Conservation (phyloP, 1,140 invertebrate genomes). For the Drosophila parvula region DNA sequence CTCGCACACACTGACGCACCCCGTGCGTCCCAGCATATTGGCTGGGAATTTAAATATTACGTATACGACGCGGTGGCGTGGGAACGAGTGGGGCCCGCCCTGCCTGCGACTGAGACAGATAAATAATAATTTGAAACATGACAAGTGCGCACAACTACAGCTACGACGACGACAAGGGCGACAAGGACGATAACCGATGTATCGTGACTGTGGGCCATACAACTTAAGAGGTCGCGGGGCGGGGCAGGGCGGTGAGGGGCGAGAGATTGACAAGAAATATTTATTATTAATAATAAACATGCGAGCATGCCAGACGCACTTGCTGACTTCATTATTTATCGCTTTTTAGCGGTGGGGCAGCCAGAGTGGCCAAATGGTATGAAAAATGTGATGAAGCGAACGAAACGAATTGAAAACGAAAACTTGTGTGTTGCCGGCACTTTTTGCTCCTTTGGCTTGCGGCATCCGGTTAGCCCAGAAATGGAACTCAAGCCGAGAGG, state of each 20-base stretch:
- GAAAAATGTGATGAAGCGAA: slow-evolving; percentile 52
- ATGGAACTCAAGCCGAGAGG: background rate
- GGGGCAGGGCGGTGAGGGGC: slow-evolving; percentile 3
- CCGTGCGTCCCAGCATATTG: slow-evolving; percentile 66
- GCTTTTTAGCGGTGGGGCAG: slow-evolving; percentile 61
- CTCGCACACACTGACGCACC: slow-evolving; percentile 44
- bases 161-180: slow-evolving; percentile 14
- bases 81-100: too few relatives aligned
- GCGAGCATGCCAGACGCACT: slow-evolving; percentile 74
- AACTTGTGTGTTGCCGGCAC: slow-evolving; percentile 30
- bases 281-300: slow-evolving; percentile 83
- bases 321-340: slow-evolving; percentile 81
- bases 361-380: background rate
- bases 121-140: slow-evolving; percentile 72
- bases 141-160: slow-evolving; percentile 57
- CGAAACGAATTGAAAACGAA: slow-evolving; percentile 28
- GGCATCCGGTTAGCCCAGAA: slow-evolving; percentile 54
- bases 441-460: slow-evolving; percentile 47
- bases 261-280: slow-evolving; percentile 78
- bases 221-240: slow-evolving; percentile 62
- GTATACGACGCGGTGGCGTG: slow-evolving; percentile 36
- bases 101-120: slow-evolving; percentile 51
- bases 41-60: slow-evolving; percentile 69
- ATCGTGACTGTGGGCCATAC: slow-evolving; percentile 65
- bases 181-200: slow-evolving; percentile 40